Conservation (phyloP, 2,888 invertebrate genomes). For the Timandra comae region DNA sequence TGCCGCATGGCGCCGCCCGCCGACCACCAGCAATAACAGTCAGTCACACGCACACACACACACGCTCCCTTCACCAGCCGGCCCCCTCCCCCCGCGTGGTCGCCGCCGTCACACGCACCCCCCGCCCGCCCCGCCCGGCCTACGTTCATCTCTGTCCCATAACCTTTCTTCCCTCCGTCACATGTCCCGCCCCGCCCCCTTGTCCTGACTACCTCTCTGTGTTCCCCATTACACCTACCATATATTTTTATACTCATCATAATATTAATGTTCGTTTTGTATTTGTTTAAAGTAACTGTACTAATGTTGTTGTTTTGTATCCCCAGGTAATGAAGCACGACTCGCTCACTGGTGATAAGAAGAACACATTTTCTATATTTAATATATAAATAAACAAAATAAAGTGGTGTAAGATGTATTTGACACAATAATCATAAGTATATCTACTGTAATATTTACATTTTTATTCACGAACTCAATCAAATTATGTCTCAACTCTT, state of each 20-base stretch:
- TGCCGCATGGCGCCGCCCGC: slow-evolving; percentile 86
- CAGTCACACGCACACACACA: too few species aligned
- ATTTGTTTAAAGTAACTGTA: not conserved
- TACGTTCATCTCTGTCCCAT: too few species aligned
- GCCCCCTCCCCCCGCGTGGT: too few species aligned
- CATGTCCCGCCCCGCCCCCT: too few species aligned
- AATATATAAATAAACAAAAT: slow-evolving; percentile 14
- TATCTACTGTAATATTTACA: not conserved
- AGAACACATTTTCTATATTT: slow-evolving; percentile 17
- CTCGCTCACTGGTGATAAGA: slow-evolving; percentile 4
- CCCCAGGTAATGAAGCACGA: slow-evolving; percentile 13
- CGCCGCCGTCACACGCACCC: too few species aligned
- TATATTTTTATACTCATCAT: too few species aligned
- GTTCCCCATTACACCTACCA: not conserved
- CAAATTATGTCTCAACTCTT: too few species aligned
- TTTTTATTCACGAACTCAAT: not conserved
- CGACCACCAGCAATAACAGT: slow-evolving; percentile 44
- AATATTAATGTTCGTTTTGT: too few species aligned
- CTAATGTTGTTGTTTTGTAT: not conserved
- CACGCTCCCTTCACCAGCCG: too few species aligned
- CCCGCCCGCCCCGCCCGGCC: too few species aligned
- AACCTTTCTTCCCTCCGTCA: too few species aligned
- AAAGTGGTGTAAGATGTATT: slow-evolving; percentile 22
- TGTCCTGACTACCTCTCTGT: too few species aligned
- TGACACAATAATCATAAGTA: slow-evolving; percentile 11